Conservation (phyloP, 2,797 vertebrate species). For the Premnoplex brunnescens region DNA sequence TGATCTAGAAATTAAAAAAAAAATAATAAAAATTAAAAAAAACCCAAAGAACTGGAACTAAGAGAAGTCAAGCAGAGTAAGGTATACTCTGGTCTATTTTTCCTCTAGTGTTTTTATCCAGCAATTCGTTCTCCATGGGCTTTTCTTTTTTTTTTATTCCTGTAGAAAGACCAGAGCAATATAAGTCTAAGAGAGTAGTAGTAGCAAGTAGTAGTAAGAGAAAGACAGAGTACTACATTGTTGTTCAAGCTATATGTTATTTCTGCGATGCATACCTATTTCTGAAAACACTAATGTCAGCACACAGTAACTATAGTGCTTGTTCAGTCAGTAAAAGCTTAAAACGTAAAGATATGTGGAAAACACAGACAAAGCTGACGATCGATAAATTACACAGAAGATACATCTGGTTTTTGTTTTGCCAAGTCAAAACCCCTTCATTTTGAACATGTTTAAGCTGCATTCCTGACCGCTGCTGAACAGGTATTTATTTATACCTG, state of each 20-base stretch:
- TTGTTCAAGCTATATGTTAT: background rate
- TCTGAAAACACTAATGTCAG: background rate
- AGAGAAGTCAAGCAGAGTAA: background rate
- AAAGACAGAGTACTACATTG: background rate
- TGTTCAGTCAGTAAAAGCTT: background rate
- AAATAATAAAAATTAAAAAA: too few species aligned
- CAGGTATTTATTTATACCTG: background rate
- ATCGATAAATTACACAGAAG: background rate
- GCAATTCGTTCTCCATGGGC: background rate
- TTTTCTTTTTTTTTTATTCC: background rate
- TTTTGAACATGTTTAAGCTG: background rate
- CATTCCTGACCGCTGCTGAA: background rate
- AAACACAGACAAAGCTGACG: background rate
- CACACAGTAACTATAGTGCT: fast-evolving
- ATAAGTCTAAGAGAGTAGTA: background rate
- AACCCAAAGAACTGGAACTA: background rate
- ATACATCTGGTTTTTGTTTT: fast-evolving
- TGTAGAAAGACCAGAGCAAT: background rate
- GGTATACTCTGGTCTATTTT: background rate
- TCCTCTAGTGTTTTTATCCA: background rate
- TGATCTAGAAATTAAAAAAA: background rate
- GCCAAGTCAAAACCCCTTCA: background rate
- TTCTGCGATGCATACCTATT: background rate
- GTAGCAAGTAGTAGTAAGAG: background rate
- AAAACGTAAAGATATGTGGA: background rate